Evolutionary conservation across 2,888 invertebrate genomes (phyloP).

Genomic region (Mythimna impura): DNA sequence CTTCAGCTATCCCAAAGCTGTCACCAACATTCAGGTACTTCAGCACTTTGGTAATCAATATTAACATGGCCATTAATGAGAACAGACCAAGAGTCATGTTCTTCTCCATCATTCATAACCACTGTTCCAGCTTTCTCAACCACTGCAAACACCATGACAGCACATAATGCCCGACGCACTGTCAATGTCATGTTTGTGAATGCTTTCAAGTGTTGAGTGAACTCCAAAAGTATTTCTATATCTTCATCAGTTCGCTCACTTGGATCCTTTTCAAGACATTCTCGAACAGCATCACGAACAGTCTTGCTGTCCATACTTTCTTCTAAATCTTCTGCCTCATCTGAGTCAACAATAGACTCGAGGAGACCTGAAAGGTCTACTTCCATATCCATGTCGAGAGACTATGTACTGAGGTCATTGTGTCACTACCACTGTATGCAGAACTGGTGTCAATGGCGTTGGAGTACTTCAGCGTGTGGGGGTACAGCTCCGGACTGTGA

Average conservation of each 20-base stretch:
- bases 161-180: conserved; percentile 97
- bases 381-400: conserved; percentile 94
- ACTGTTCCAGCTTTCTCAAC: conserved; percentile 99
- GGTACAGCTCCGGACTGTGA: conserved; percentile 94
- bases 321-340: conserved; percentile 98
- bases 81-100: conserved; percentile 99
- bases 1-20: conserved; percentile 98
- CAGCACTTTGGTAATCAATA: conserved; percentile 95
- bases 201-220: conserved; percentile 99
- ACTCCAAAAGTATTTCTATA: conserved; percentile 98
- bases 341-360: conserved; percentile 98
- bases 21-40: conserved; percentile 97
- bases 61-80: conserved; percentile 99
- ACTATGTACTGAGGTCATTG: conserved; percentile 98
- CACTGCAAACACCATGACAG: conserved; percentile 99
- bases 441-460: conserved; percentile 98
- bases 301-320: conserved; percentile 97
- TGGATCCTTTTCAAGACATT: conserved; percentile 99
- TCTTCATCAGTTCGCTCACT: conserved; percentile 98
- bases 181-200: conserved; percentile 99
- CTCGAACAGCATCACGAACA: conserved; percentile 98
- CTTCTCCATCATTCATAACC: conserved; percentile 99
- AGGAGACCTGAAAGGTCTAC: conserved; percentile 98
- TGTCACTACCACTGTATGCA: conserved; percentile 98
- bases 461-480: conserved; percentile 94